A percentile compares a stretch with the other conserved stretches of the same genome.
phyloP scores from a whole-genome alignment of 2,797 vertebrate species.

The Lacerta viridis region DNA sequence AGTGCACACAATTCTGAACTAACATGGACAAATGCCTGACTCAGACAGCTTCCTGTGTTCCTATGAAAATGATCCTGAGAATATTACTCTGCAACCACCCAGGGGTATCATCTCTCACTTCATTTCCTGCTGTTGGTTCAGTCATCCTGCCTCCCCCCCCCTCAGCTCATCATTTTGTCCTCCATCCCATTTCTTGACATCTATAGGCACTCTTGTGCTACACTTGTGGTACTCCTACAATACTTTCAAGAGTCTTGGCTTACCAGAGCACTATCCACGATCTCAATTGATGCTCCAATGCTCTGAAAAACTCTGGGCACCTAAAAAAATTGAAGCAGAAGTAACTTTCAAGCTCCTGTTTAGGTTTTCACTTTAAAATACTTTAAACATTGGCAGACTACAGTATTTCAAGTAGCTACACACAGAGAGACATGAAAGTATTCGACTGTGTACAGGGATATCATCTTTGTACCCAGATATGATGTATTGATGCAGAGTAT shows the following conservation, averaged over 20 bases:
- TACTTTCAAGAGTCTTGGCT: conserved; percentile 9
- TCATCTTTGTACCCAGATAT: background rate
- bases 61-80: no score
- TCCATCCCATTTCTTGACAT: background rate
- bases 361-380: background rate
- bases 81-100: background rate
- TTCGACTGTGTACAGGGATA: background rate
- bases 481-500: background rate
- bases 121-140: background rate
- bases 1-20: no score
- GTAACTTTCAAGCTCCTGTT: background rate
- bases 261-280: background rate
- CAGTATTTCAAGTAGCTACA: background rate
- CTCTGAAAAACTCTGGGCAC: background rate
- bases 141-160: background rate
- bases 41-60: no score
- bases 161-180: background rate
- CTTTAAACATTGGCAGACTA: background rate
- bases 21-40: no score
- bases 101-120: no score
- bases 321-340: background rate
- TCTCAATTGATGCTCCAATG: background rate
- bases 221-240: background rate
- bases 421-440: background rate
- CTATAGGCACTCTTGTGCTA: background rate